phyloP scores from a whole-genome alignment of 2,113 vertebrate genomes.

The Bettongia penicillata region DNA sequence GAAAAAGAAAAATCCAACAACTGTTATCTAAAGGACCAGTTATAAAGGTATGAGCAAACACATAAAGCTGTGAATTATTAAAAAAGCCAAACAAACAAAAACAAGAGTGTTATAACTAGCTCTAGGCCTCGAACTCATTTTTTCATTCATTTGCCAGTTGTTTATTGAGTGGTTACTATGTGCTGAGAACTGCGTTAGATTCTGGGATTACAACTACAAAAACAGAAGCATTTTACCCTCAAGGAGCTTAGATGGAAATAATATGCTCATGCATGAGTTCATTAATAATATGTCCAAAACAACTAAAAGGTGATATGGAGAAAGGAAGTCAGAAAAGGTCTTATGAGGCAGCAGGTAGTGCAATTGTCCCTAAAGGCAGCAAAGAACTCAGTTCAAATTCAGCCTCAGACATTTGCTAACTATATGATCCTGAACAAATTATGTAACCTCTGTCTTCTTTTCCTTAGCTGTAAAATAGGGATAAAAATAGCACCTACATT shows the following conservation, averaged over 20 bases:
- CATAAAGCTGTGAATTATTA: background rate
- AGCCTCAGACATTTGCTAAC: background rate
- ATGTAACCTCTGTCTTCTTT: background rate
- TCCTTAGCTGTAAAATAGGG: background rate
- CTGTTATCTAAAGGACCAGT: background rate
- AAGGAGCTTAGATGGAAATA: background rate
- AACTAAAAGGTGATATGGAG: background rate
- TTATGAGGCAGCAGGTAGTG: background rate
- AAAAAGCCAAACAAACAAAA: background rate
- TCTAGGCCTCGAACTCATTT: background rate
- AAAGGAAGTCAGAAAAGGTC: background rate
- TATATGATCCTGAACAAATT: background rate
- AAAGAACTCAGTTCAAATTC: background rate
- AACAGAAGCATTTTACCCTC: background rate
- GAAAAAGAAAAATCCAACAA: background rate
- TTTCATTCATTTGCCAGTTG: background rate
- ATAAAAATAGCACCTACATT: background rate
- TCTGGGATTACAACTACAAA: background rate
- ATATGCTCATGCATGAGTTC: background rate
- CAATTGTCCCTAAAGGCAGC: background rate
- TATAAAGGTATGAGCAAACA: background rate
- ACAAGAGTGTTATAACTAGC: background rate
- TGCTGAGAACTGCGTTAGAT: background rate
- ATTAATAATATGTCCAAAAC: background rate
- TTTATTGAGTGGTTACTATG: background rate